These are phyloP conservation scores for Theonella swinhoei DNA, from an alignment of 37 sponge, comb jelly and placozoan genomes.

Conservation along the genomic window DNA sequence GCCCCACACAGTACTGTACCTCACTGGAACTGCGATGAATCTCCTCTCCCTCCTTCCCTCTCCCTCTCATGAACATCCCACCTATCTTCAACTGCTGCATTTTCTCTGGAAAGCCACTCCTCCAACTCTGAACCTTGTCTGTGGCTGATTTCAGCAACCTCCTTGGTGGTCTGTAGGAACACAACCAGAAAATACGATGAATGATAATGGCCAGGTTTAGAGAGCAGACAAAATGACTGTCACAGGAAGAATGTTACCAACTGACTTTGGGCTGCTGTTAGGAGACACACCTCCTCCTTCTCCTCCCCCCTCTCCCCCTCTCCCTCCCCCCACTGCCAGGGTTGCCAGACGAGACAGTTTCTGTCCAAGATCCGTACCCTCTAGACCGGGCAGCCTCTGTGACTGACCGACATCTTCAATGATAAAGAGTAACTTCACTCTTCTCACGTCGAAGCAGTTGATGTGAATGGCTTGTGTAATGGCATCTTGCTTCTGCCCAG, in stretches of 20 bases:
- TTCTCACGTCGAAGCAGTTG: conserved; percentile 51
- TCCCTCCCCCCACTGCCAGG: not conserved
- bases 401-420: not conserved
- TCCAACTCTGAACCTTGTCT: not conserved
- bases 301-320: not conserved
- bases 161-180: no score
- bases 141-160: no score
- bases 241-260: no score
- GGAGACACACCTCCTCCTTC: not conserved
- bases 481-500: conserved; percentile 9
- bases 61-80: not conserved
- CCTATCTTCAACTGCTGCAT: not conserved
- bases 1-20: not conserved
- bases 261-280: not conserved
- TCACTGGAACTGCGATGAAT: not conserved
- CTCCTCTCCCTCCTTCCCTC: not conserved
- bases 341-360: not conserved
- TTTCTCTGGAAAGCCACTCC: not conserved
- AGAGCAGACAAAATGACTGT: no score
- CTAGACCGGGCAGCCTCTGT: not conserved
- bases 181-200: no score
- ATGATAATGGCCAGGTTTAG: no score
- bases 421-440: conserved; percentile 53
- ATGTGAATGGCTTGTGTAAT: conserved; percentile 26
- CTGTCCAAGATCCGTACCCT: not conserved